phyloP scores from a whole-genome alignment of 2,113 vertebrate species.

The Pygathrix nemaeus region DNA sequence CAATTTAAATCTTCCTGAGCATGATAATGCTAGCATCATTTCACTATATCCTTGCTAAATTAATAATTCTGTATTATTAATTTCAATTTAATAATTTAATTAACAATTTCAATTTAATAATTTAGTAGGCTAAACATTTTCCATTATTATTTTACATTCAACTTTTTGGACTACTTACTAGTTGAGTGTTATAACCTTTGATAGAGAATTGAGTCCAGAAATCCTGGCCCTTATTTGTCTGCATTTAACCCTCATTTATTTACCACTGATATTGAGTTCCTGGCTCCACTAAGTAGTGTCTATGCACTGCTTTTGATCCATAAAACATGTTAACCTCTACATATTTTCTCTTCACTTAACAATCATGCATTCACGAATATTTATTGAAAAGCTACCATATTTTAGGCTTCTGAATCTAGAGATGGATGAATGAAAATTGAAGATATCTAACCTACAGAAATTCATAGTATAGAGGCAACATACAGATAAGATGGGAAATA shows the following conservation, averaged over 20 bases:
- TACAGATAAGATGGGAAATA: not conserved
- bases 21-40: not conserved
- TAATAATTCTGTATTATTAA: not conserved
- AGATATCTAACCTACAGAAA: not conserved
- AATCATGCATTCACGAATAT: not conserved
- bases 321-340: not conserved
- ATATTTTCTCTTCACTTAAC: not conserved
- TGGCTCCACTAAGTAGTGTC: not conserved
- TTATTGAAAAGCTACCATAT: not conserved
- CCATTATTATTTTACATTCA: not conserved
- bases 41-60: not conserved
- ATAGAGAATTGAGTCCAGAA: not conserved
- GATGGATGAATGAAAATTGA: not conserved
- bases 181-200: not conserved
- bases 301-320: not conserved
- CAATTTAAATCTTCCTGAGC: not conserved
- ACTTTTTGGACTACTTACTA: not conserved
- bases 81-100: slow-evolving; percentile 27
- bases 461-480: not conserved
- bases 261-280: not conserved
- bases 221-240: not conserved
- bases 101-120: slow-evolving; percentile 34
- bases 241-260: not conserved
- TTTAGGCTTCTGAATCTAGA: slow-evolving; percentile 32
- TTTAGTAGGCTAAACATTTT: not conserved